Evolutionary conservation across 2,797 vertebrate genomes (phyloP), one percentile per base, ranked within the genome.

Genomic region (Australoheros facetus): DNA sequence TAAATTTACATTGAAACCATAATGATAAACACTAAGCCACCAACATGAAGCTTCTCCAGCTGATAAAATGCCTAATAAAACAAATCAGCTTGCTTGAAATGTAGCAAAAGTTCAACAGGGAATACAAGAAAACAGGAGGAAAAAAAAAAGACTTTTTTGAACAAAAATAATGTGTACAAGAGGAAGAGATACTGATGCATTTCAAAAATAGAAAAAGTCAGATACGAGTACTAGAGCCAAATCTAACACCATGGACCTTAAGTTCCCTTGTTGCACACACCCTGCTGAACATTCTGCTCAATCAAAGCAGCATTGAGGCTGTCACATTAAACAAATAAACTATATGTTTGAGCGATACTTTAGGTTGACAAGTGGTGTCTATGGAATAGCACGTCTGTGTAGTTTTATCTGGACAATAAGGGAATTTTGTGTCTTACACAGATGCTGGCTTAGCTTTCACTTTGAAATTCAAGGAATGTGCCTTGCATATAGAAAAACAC

Each of bases 171-270:
- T 53, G 2, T 58, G 56, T 55, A 73, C 78, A 75, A 66, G 34
- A 69, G 71, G 48, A 70, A 79, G 73, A 77, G 21, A 89, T 76
- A 45, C 59, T 79, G 80, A 81, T 84, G 76, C 81, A 82, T 75
- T 77, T 62, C 48, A 78, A 81, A 64, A 85, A 82, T 11, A 84
- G 74, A 78, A 88, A 57, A 71, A 73, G 26, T 77, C 75, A 73
- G 64, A 89, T 77, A 84, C 82, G 59, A 79, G 62, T 56, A 70
- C 34, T 32, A 28, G 56, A 83, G 71, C 80, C 70, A 89, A 85
- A 91, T 86, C 85, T 78, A 83, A 90, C 84, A 88, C 42, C 81
- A 88, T 79, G 80, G 84, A 90, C 80, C 71, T 78, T 82, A 71
- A 53, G 81, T 85, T 89, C 34, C 53, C 85, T 77, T 71, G 86